Conservation (phyloP, 2,888 invertebrate species). For the Embidobia sp. region DNA sequence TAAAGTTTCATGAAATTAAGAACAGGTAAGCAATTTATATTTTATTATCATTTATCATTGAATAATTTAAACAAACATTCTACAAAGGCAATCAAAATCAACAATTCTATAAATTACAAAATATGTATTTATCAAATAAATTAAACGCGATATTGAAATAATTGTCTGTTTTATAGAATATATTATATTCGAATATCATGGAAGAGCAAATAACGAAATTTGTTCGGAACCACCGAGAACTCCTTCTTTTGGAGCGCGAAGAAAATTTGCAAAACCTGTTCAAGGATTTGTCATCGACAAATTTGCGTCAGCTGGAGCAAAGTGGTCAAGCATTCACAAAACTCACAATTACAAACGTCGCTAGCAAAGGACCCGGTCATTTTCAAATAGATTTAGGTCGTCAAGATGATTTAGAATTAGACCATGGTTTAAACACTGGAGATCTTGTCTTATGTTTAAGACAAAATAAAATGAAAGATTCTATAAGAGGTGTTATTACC, state of each 20-base stretch:
- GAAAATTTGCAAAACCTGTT: constrained; percentile 67
- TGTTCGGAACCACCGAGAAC: constrained; percentile 62
- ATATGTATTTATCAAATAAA: too few species aligned
- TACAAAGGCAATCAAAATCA: too few species aligned
- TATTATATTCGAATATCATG: too few species aligned
- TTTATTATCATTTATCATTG: too few species aligned
- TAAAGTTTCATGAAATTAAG: too few species aligned
- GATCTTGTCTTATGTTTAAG: constrained; percentile 69
- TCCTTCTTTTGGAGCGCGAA: constrained; percentile 68
- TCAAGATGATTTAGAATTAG: constrained; percentile 65
- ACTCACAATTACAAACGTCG: constrained; percentile 64
- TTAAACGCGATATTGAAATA: too few species aligned
- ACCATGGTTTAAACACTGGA: constrained; percentile 67
- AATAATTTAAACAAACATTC: too few species aligned
- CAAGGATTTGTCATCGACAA: constrained; percentile 67
- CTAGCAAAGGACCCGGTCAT: constrained; percentile 62
- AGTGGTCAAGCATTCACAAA: constrained; percentile 69
- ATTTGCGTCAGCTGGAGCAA: constrained; percentile 65
- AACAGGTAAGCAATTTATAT: too few species aligned
- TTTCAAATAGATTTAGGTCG: constrained; percentile 68
- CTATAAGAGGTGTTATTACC: constrained; percentile 65
- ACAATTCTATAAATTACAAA: too few species aligned
- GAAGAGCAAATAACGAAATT: constrained; percentile 67
- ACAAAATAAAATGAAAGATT: constrained; percentile 60
- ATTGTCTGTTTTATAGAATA: too few species aligned